Evolutionary conservation across 2,113 vertebrate species (phyloP), one percentile per base, ranked within the genome.

Genomic region (Psophia crepitans): DNA sequence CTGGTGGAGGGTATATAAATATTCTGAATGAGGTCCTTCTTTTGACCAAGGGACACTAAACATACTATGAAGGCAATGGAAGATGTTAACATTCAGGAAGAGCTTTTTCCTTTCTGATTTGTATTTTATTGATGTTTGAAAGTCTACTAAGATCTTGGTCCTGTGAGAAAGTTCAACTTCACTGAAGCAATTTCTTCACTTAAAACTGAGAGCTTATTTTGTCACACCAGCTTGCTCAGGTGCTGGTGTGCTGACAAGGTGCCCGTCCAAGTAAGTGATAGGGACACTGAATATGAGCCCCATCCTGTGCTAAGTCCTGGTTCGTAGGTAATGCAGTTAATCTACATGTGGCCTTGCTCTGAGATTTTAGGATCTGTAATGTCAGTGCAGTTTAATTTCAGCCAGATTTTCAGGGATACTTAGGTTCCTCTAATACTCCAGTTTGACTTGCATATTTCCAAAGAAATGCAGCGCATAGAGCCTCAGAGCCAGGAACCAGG

Each of bases 61-160:
- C 8, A 5, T 69, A 37, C 12, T 56, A 1, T 32, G 35, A 68
- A 60, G 39, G 61, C 0, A 0, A 61, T 74, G 65, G 51, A 74
- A 68, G 61, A 56, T 58, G 23, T 63, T 84, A 77, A 80, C 0
- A 0, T 79, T 85, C 57, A 51, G 76, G 37, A 95, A 63, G 49
- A 87, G 7, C 46, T 91, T 69, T 69, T 27, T 89, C 30, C 44
- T 77, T 87, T 74, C 49, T 81, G 24, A 32, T 69, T 39, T 77
- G 12, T 57, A 18, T 79, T 92, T 73, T 91, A 39, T 61, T 80
- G 33, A 9, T 51, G 17, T 68, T 64, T 53, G 76, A 70, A 39
- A 11, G 6, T 70, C 46, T 46, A 37, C 28, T 84, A 33, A 56
- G 69, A 26, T 81, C 64, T 66, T 63, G 32, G 5, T 65, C 35